These are phyloP conservation scores for Panorpa germanica DNA, from an alignment of 2,888 invertebrate genomes.

Conservation along the genomic window DNA sequence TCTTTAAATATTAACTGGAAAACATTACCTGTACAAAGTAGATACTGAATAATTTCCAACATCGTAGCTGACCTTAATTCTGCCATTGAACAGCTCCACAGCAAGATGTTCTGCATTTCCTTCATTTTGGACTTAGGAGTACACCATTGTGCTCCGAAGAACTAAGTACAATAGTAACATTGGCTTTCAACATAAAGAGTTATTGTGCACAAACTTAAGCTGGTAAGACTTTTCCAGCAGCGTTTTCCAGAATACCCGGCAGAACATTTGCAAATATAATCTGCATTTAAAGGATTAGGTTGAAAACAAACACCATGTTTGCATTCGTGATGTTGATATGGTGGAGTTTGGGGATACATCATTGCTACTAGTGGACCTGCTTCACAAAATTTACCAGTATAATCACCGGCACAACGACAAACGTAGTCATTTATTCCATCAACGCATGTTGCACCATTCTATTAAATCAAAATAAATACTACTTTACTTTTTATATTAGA, in stretches of 20 bases:
- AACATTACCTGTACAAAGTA: slow-evolving; percentile 70
- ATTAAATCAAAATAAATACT: too few species aligned
- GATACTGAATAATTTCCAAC: slow-evolving; percentile 96
- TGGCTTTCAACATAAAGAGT: slow-evolving; percentile 79
- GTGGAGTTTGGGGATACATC: slow-evolving; percentile 78
- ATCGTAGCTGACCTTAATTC: slow-evolving; percentile 87
- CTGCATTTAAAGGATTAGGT: slow-evolving; percentile 55
- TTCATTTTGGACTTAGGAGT: slow-evolving; percentile 81
- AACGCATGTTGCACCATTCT: slow-evolving; percentile 86
- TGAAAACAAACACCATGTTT: slow-evolving; percentile 94
- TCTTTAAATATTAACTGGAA: too few species aligned
- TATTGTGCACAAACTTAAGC: slow-evolving; percentile 78
- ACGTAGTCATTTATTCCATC: slow-evolving; percentile 92
- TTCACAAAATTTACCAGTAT: slow-evolving; percentile 88
- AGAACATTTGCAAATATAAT: slow-evolving; percentile 89
- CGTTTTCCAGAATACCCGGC: slow-evolving; percentile 93
- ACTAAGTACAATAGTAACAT: slow-evolving; percentile 85
- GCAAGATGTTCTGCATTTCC: slow-evolving; percentile 83
- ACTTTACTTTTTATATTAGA: too few species aligned
- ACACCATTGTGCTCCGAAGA: slow-evolving; percentile 83
- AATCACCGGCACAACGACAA: slow-evolving; percentile 77
- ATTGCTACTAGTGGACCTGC: slow-evolving; percentile 77
- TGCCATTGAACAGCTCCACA: slow-evolving; percentile 87
- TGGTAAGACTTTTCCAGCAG: slow-evolving; percentile 90
- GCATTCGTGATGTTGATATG: slow-evolving; percentile 94